These are phyloP conservation scores for Trochalopteron elliotii DNA, from an alignment of 2,113 vertebrate genomes.

Conservation along the genomic window DNA sequence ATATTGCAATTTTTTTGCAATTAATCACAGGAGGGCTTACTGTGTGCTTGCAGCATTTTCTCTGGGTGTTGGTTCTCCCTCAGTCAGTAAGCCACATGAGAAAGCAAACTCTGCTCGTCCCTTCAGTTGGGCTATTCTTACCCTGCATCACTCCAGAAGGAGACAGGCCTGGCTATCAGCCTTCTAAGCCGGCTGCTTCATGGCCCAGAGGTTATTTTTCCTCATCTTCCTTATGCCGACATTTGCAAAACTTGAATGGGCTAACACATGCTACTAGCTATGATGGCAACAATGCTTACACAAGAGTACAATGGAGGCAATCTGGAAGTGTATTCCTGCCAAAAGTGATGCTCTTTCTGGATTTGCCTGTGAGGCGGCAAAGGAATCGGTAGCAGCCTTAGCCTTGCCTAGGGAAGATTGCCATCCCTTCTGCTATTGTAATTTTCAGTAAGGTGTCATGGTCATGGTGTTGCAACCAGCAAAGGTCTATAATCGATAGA, in stretches of 20 bases:
- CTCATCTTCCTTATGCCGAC: not conserved
- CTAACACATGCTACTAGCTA: slow-evolving; percentile 9
- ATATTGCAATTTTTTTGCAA: not conserved
- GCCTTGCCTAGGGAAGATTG: not conserved
- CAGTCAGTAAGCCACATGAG: not conserved
- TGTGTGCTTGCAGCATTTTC: not conserved
- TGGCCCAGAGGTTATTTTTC: slow-evolving; percentile 25
- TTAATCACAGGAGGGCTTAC: not conserved
- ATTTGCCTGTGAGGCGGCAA: not conserved
- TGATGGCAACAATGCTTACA: not conserved
- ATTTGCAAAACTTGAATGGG: slow-evolving; percentile 24
- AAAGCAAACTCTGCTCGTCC: not conserved
- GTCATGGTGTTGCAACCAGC: not conserved
- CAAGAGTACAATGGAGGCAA: slow-evolving; percentile 16
- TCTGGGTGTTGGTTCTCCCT: not conserved
- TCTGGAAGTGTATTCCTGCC: not conserved
- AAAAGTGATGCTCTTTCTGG: not conserved
- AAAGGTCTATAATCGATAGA: not conserved
- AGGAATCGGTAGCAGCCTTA: not conserved
- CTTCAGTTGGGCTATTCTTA: not conserved
- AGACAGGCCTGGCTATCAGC: not conserved
- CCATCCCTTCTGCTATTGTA: not conserved
- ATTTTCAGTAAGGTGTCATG: not conserved
- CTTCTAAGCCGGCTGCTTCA: not conserved
- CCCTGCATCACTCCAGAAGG: not conserved